These are phyloP conservation scores for Hassar affinis DNA, from an alignment of 2,113 vertebrate species.

Conservation along the genomic window DNA sequence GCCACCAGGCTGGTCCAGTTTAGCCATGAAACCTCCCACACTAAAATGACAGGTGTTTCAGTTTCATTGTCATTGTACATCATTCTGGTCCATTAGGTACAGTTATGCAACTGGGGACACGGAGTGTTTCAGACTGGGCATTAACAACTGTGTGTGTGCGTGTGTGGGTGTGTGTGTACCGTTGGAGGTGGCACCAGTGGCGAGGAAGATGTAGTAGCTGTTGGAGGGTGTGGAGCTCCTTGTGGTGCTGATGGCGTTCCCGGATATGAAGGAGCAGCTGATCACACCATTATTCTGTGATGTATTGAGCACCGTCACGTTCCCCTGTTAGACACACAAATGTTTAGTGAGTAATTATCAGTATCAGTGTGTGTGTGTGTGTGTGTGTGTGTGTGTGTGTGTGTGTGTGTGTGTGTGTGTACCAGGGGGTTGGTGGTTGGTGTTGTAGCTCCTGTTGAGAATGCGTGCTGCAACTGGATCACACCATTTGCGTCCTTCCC, in stretches of 20 bases:
- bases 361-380: neutral
- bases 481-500: constrained; percentile 30
- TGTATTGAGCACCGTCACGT: constrained; percentile 57
- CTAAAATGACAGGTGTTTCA: too few species aligned
- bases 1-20: too few species aligned
- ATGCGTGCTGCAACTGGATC: constrained; percentile 65
- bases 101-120: too few species aligned
- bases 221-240: constrained; percentile 40
- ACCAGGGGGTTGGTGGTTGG: constrained; percentile 65
- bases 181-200: constrained; percentile 56
- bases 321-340: constrained; percentile 58
- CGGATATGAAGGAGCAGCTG: constrained; percentile 72
- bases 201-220: constrained; percentile 67
- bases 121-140: too few species aligned
- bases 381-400: neutral
- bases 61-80: too few species aligned
- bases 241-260: constrained; percentile 62
- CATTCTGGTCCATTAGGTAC: too few species aligned
- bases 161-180: constrained; percentile 52
- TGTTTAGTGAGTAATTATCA: neutral
- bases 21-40: too few species aligned
- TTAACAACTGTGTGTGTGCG: neutral
- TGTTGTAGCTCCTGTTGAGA: constrained; percentile 58
- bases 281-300: constrained; percentile 60
- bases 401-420: constrained; percentile 24